Percentiles rank a stretch among this genome's conserved stretches.
phyloP scores from a whole-genome alignment of 2,113 vertebrate genomes.

The Spea bombifrons region DNA sequence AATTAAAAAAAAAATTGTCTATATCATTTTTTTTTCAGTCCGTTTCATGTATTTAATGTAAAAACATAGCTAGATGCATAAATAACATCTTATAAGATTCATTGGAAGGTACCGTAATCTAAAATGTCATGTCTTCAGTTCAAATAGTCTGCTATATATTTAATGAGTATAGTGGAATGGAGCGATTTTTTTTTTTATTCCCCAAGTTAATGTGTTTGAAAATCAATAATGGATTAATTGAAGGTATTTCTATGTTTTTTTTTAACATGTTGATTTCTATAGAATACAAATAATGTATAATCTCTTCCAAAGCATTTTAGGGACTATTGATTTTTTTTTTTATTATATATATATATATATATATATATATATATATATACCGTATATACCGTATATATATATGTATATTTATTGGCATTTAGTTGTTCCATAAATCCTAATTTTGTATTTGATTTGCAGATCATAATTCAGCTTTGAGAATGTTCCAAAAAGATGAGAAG shows the following conservation, averaged over 20 bases:
- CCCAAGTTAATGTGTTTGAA: background rate
- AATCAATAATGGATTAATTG: background rate
- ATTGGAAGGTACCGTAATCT: background rate
- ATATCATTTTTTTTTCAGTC: background rate
- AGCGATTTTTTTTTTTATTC: background rate
- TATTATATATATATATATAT: background rate
- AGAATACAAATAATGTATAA: constrained; percentile 2
- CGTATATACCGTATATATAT: too few relatives aligned
- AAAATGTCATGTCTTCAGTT: background rate
- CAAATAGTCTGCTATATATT: constrained; percentile 22
- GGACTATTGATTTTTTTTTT: background rate
- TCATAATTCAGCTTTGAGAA: constrained; percentile 2
- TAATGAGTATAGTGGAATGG: constrained; percentile 5
- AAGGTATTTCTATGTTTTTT: background rate
- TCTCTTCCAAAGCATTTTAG: background rate
- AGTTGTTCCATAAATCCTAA: constrained; percentile 17
- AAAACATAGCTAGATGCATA: background rate
- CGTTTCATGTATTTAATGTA: constrained; percentile 5
- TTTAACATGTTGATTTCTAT: background rate
- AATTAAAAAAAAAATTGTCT: background rate
- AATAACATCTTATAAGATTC: background rate
- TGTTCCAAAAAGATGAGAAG: background rate
- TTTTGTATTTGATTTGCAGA: constrained; percentile 16
- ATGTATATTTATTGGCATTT: constrained; percentile 9
- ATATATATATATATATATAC: too few relatives aligned